Evolutionary conservation across 2,113 vertebrate species (phyloP), one percentile per base, ranked within the genome.

Genomic region (Pantherophis guttatus): DNA sequence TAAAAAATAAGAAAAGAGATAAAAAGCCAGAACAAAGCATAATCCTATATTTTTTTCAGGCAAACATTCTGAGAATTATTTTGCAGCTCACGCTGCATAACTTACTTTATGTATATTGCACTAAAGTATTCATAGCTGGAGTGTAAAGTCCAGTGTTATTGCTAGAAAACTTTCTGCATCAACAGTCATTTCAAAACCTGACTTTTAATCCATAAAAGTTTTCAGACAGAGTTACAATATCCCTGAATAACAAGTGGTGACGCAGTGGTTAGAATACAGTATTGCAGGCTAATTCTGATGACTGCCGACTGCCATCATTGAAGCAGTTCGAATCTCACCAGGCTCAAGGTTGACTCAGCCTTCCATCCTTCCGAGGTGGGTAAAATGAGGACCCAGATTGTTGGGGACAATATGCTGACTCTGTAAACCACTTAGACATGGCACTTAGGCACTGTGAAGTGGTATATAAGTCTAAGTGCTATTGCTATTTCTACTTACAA

Each of bases 171-270:
- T 50, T 50, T 26, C 19, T 15, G 26, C 21, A 5, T n/a, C 33
- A 57, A 5, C 1, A 70, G 15, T 39, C 13, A 65, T n/a, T 91
- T 86, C 89, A 3, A 86, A 39, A 23, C 88, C 89, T 44, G 48
- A 26, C 1, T n/a, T 95, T 86, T 81, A 92, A 0, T 1, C 86
- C 2, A 0, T 0, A 33, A 48, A 3, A 1, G 0, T 0, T 24
- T 92, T 62, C 29, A 89, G 33, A 17, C 6, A 87, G 50, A 85
- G 8, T 21, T 15, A 26, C 10, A 88, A 81, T 17, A 92, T 7
- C 87, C 93, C 12, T 15, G 29, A 70, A 70, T 5, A 13, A 70
- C 29, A n/a, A 13, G 12, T 70, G 55, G 55, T 0, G 17, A 1
- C 5, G 1, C 17, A 57, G 55, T 21, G 17, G 17, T 57, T 57